Base-by-base conservation (phyloP, 1,140 invertebrate genomes). In the Drosophila obscura region DNA sequence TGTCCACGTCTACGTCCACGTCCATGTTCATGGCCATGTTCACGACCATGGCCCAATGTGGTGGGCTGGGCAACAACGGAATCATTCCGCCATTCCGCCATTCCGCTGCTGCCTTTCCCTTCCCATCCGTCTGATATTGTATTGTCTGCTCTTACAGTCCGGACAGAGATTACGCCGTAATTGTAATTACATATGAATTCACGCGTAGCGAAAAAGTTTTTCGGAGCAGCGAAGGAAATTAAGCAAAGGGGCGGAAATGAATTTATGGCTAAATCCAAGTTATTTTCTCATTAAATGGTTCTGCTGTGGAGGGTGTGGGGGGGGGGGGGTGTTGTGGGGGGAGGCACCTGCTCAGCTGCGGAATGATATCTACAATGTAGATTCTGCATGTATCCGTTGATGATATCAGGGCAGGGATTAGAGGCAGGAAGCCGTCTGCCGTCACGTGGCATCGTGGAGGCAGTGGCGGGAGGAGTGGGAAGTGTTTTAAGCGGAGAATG, bases 131-230 rank as follows among this genome's bases (percentile, higher is more conserved):
- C 28, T 60, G 56, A 50, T 72, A 50, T 72, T 65, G 67, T 64
- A 65, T 56, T 72, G 56, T 56, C 59, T 64, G 56, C 64, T 62
- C 55, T 35, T 35, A 43, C 63, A 53, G 44, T 43, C 46, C n/a
- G 5, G 1, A 24, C 45, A 22, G 51, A 75, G 64, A 76, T 77
- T 75, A 57, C 65, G 19, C 43, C 66, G 74, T 88, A 87, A 85
- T 85, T 85, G 82, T 87, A 87, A 88, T 88, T 82, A 88, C 78
- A 79, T 65, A 87, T 63, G 63, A 68, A 76, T 76, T 76, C 73
- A 51, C 73, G 73, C 73, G 72, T 75, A 66, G 71, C 72, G 61
- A 66, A 58, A 39, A 75, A 74, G 26, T 74, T 75, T 73, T 58
- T 22, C 71, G 53, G 24, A 45, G 64, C 8, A 15, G 57, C 57